Conservation (phyloP, 2,888 invertebrate species). For the Watsonalla cultraria region DNA sequence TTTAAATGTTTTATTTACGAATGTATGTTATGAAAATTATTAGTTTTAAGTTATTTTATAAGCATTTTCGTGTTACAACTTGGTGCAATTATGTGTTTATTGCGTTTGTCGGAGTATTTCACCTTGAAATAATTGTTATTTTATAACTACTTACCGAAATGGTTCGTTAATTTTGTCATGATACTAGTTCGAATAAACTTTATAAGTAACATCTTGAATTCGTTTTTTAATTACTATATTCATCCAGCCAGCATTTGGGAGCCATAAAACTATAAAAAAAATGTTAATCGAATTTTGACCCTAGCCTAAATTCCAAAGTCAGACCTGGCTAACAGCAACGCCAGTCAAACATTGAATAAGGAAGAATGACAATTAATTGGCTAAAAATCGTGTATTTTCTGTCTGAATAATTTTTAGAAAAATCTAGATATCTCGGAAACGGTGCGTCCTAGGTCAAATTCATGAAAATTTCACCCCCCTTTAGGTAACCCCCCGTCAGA, state of each 20-base stretch:
- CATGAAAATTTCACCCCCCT: no score
- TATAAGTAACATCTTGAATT: slow-evolving; percentile 31
- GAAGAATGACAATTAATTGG: no score
- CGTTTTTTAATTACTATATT: slow-evolving; percentile 29
- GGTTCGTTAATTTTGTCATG: slow-evolving; percentile 39
- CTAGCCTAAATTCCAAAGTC: no score
- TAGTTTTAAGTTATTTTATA: slow-evolving; percentile 41
- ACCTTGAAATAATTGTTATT: slow-evolving; percentile 22
- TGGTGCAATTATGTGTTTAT: slow-evolving; percentile 65
- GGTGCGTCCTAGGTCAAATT: no score
- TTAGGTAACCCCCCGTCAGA: no score
- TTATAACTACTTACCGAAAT: slow-evolving; percentile 41
- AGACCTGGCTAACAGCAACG: no score
- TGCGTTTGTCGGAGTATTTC: slow-evolving; percentile 31
- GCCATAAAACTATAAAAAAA: no score
- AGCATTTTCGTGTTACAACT: slow-evolving; percentile 59
- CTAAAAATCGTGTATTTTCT: no score
- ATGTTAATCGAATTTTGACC: no score
- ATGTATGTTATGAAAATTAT: slow-evolving; percentile 37
- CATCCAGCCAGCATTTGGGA: background rate
- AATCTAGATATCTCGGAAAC: no score
- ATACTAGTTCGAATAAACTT: slow-evolving; percentile 62
- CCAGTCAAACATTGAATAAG: no score
- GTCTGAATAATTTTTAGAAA: no score
- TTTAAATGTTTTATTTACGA: slow-evolving; percentile 38